These are phyloP conservation scores for Nomada ruficornis DNA, from an alignment of 2,888 invertebrate genomes.

Conservation along the genomic window DNA sequence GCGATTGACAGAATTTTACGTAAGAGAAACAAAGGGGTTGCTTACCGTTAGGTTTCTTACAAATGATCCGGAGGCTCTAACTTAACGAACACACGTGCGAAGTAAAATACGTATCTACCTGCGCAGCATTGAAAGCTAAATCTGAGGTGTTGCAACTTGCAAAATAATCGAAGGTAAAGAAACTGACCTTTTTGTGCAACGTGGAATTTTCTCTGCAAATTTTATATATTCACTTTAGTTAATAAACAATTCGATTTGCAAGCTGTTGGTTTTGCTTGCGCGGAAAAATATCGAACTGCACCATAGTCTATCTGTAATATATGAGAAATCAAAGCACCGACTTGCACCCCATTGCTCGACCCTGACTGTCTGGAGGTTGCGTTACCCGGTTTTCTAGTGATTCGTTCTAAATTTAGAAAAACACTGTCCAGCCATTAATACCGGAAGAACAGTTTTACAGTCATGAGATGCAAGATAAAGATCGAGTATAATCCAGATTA, in stretches of 20 bases:
- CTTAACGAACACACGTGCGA: no score
- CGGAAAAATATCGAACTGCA: neutral
- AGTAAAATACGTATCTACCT: no score
- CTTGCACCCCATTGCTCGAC: conserved; percentile 38
- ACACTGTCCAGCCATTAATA: conserved; percentile 22
- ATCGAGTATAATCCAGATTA: conserved; percentile 2
- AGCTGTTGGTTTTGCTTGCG: neutral
- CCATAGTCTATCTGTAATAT: conserved; percentile 3
- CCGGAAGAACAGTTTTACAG: conserved; percentile 49
- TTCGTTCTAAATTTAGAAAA: conserved; percentile 68
- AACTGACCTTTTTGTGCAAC: no score
- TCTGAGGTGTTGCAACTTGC: no score
- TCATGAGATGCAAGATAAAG: conserved; percentile 12
- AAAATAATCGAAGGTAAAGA: no score
- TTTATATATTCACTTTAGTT: no score
- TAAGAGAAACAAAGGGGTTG: no score
- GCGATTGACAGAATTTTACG: neutral
- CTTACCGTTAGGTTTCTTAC: no score
- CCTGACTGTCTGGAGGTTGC: conserved; percentile 49
- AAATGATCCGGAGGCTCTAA: no score
- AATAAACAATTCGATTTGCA: neutral
- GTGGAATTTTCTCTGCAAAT: no score
- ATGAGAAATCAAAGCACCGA: conserved; percentile 27
- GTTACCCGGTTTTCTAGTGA: conserved; percentile 58
- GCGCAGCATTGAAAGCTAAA: no score